Percentiles rank a stretch among this genome's conserved stretches.
phyloP scores from a whole-genome alignment of 2,888 invertebrate species.

The Leptinotarsa peninsularis region DNA sequence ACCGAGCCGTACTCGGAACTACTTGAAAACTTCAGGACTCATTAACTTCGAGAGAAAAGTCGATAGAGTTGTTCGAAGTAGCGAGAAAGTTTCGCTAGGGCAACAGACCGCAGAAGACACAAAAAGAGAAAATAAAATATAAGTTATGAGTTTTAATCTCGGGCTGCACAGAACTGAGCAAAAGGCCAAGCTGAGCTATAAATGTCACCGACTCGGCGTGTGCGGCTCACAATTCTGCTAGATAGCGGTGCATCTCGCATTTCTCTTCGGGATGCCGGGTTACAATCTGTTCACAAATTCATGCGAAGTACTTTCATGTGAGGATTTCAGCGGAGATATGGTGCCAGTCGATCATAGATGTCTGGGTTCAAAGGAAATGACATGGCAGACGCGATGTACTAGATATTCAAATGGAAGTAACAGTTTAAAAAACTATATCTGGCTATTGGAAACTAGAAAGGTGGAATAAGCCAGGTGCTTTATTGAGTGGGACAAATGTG shows the following conservation, averaged over 20 bases:
- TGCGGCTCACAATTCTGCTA: constrained; percentile 64
- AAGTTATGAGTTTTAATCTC: constrained; percentile 68
- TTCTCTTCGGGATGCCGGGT: constrained; percentile 29
- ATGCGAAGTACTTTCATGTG: background rate
- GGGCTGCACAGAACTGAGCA: constrained; percentile 61
- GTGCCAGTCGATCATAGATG: background rate
- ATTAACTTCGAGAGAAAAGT: constrained; percentile 60
- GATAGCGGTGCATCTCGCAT: constrained; percentile 60
- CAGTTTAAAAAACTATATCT: no score
- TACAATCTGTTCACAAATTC: background rate
- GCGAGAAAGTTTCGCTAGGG: constrained; percentile 45
- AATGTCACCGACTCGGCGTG: constrained; percentile 62
- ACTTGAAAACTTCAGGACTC: constrained; percentile 54
- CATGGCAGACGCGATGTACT: no score
- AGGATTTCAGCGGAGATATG: background rate
- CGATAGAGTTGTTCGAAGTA: constrained; percentile 54
- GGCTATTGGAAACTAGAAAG: background rate
- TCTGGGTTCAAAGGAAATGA: background rate
- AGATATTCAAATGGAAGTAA: no score
- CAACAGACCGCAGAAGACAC: constrained; percentile 58
- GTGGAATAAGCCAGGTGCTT: no score
- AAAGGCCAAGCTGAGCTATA: constrained; percentile 62
- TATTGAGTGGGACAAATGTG: no score
- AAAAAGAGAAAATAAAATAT: constrained; percentile 65
- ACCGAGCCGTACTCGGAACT: constrained; percentile 48